Conservation (phyloP, 2,888 invertebrate genomes). For the Crepidodera aurea region DNA sequence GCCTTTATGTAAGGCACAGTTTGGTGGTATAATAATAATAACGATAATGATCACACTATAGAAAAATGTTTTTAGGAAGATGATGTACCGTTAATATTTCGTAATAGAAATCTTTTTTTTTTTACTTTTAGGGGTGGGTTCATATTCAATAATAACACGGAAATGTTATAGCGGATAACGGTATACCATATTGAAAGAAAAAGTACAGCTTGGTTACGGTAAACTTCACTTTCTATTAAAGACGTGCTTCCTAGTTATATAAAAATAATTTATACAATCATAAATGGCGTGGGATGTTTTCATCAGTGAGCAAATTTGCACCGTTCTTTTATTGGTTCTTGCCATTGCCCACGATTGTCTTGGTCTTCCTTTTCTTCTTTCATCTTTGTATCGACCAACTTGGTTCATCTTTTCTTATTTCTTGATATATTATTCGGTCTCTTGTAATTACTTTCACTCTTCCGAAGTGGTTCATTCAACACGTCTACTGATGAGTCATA, state of each 20-base stretch:
- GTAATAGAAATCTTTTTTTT: conserved; percentile 33
- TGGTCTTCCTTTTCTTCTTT: too few species aligned
- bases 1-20: not conserved
- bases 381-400: too few species aligned
- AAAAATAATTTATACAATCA: too few species aligned
- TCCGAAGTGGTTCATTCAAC: too few species aligned
- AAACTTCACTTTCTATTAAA: conserved; percentile 28
- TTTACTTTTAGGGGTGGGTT: conserved; percentile 10
- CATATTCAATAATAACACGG: conserved; percentile 21
- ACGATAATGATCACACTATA: conserved; percentile 20
- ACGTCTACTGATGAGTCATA: too few species aligned
- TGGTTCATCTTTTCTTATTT: too few species aligned
- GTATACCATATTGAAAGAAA: conserved; percentile 31
- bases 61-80: conserved; percentile 34
- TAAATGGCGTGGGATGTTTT: too few species aligned
- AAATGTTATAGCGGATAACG: conserved; percentile 24
- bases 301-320: too few species aligned
- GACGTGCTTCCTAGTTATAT: not conserved
- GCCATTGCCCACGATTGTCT: too few species aligned
- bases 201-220: conserved; percentile 35
- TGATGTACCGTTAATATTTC: conserved; percentile 35
- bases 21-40: not conserved
- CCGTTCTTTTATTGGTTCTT: too few species aligned
- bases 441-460: too few species aligned
- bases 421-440: too few species aligned